Percentiles rank a stretch among this genome's conserved stretches.
phyloP scores from a whole-genome alignment of 2,797 vertebrate genomes.

The Lepilemur septentrionalis region DNA sequence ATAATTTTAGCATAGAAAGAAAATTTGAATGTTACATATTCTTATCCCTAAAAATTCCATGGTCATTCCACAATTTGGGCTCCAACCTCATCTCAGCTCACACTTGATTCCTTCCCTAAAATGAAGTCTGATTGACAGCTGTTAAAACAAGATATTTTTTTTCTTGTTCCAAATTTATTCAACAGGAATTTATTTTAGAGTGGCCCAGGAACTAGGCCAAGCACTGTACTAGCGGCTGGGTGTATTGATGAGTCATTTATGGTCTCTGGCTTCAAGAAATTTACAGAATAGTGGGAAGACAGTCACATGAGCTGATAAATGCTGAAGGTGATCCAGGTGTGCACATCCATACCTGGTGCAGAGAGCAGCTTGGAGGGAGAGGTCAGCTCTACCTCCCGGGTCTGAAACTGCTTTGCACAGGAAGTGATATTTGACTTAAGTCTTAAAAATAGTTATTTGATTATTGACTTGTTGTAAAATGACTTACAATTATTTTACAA shows the following conservation, averaged over 20 bases:
- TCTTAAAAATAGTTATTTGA: background rate
- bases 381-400: too few species aligned
- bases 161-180: background rate
- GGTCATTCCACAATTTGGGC: background rate
- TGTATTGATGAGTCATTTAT: background rate
- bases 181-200: background rate
- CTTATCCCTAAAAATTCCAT: background rate
- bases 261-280: background rate
- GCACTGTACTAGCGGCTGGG: background rate
- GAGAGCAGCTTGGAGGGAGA: too few species aligned
- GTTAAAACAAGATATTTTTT: background rate
- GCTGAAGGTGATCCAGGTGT: background rate
- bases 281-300: background rate
- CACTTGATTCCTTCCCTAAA: background rate
- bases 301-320: background rate
- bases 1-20: background rate
- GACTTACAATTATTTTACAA: background rate
- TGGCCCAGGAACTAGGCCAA: background rate
- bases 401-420: background rate
- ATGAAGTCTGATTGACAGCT: background rate
- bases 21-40: background rate
- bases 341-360: too few species aligned
- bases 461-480: background rate
- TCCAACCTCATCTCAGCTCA: background rate
- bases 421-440: background rate